Evolutionary conservation across 2,888 invertebrate species (phyloP).

Genomic region (Chromoteleia sp.): DNA sequence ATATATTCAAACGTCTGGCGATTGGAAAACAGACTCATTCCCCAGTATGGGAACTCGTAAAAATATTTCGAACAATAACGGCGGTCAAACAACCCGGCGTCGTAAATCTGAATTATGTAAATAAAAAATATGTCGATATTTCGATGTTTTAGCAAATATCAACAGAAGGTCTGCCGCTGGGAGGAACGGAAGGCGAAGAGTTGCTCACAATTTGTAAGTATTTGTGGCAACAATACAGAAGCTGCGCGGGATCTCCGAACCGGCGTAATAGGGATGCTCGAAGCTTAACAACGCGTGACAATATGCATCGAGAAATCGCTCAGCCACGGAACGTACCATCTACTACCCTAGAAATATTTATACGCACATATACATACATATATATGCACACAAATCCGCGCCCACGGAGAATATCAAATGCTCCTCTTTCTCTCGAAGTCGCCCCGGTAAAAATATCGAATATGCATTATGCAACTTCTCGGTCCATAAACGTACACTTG

Average conservation of each 20-base stretch:
- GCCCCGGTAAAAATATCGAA: constrained; percentile 76
- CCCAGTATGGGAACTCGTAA: constrained; percentile 19
- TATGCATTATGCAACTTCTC: constrained; percentile 83
- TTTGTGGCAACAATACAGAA: constrained; percentile 58
- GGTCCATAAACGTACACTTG: constrained; percentile 81
- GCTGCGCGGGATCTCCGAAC: constrained; percentile 71
- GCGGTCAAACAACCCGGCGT: constrained; percentile 1
- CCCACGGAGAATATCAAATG: constrained; percentile 62
- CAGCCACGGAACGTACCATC: constrained; percentile 66
- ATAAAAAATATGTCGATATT: constrained; percentile 56
- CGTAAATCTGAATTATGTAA: constrained; percentile 51
- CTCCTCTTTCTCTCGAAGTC: constrained; percentile 67
- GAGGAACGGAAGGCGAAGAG: constrained; percentile 18
- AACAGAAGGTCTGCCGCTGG: constrained; percentile 8
- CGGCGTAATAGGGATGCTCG: constrained; percentile 80
- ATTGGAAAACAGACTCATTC: constrained; percentile 2
- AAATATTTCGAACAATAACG: constrained; percentile 26
- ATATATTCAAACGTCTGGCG: constrained; percentile 31
- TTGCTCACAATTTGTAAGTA: constrained; percentile 63
- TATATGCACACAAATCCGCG: constrained; percentile 57
- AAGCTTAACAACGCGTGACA: constrained; percentile 84
- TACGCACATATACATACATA: constrained; percentile 56
- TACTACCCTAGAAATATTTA: constrained; percentile 61
- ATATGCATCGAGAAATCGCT: constrained; percentile 81
- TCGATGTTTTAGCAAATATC: constrained; percentile 52